These are phyloP conservation scores for Pilophorus perplexus DNA, from an alignment of 2,888 invertebrate genomes.

Conservation along the genomic window DNA sequence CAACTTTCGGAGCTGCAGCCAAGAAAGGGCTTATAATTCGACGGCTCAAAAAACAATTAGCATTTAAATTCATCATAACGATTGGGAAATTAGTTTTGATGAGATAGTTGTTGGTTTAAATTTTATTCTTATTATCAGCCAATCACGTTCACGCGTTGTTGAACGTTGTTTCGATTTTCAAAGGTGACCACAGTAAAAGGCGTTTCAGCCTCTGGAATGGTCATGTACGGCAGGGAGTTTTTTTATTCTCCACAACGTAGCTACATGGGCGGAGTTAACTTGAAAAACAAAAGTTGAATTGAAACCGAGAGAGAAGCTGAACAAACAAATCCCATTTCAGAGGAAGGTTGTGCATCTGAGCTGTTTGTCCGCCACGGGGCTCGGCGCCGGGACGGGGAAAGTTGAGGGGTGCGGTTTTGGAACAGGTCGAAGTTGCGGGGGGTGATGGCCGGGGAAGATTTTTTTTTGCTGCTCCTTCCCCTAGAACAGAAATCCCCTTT, in stretches of 20 bases:
- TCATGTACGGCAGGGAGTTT: too few species aligned
- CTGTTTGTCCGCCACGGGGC: slow-evolving; percentile 20
- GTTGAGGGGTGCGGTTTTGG: slow-evolving; percentile 15
- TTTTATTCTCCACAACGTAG: slow-evolving; percentile 4
- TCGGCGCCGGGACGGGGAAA: background rate
- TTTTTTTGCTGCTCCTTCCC: slow-evolving; percentile 20
- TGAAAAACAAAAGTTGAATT: slow-evolving; percentile 29
- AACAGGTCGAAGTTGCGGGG: background rate
- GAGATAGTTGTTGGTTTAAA: too few species aligned
- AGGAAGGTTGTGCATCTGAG: slow-evolving; percentile 20
- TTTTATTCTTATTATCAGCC: too few species aligned
- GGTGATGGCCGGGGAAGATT: background rate
- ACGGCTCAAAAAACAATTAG: too few species aligned
- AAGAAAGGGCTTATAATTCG: too few species aligned
- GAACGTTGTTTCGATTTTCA: too few species aligned
- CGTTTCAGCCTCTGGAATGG: too few species aligned
- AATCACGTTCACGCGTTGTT: too few species aligned
- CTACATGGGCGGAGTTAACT: slow-evolving; percentile 1
- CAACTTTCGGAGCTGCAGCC: too few species aligned
- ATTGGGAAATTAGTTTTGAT: too few species aligned
- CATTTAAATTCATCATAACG: too few species aligned
- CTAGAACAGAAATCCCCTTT: slow-evolving; percentile 32
- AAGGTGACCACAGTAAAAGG: too few species aligned
- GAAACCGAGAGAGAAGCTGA: background rate
- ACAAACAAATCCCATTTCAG: slow-evolving; percentile 36